Evolutionary conservation across 2,113 vertebrate genomes (phyloP), one percentile per base, ranked within the genome.

Genomic region (Rhegmatorhina hoffmannsi): DNA sequence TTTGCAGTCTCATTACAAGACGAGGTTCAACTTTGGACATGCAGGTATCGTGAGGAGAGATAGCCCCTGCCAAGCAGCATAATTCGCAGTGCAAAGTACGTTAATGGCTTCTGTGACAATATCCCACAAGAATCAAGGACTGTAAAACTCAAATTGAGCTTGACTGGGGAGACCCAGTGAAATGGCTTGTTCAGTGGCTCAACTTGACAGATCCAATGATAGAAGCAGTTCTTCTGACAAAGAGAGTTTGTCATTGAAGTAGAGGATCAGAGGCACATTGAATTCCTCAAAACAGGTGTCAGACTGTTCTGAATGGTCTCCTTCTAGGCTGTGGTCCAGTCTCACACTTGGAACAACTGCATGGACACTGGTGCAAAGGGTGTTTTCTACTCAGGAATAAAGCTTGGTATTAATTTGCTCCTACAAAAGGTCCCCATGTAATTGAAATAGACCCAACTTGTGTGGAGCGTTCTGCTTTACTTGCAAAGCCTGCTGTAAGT

Each of bases 1-100:
- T 90, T 95, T 93, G 92, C 94, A 76, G 89, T 92, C 92, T 96
- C 95, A 94, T 97, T 97, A 96, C 92, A 89, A 60, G 93, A 75
- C 88, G 90, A 64, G n/a, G 60, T 92, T 93, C 85, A 60, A 40
- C 88, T 96, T 90, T 90, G 93, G 94, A 95, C 84, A 34, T 53
- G 62, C 60, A 90, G 88, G 93, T 92, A 90, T 91, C 12, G 1
- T 75, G 83, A 92, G 88, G 83, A 94, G 95, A 89, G 92, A 97
- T 67, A 72, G 92, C 44, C 63, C 49, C 60, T 92, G 92, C 83
- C 90, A 95, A 74, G 68, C 68, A 74, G 92, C 46, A 63, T 94
- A 93, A 97, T 94, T 95, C 86, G 66, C 58, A 17, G 92, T 78
- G 88, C 93, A 92, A 96, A 95, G 90, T 84, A 86, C 87, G 9